phyloP scores from a whole-genome alignment of 2,888 invertebrate species.

The Syritta pipiens region DNA sequence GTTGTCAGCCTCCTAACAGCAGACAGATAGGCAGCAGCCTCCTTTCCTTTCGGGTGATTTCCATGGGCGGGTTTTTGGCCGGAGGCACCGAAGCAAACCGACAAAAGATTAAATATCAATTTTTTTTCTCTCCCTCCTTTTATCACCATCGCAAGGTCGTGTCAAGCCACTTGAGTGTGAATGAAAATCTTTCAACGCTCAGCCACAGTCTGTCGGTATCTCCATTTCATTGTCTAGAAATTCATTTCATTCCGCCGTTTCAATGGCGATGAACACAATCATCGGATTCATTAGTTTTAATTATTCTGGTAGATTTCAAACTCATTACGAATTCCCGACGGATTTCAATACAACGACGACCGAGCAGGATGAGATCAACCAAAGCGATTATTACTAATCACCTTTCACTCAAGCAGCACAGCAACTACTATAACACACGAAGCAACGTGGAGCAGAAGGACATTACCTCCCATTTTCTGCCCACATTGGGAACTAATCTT shows the following conservation, averaged over 20 bases:
- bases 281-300: slow-evolving; percentile 51
- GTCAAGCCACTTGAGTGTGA: background rate
- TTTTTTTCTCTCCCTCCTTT: slow-evolving; percentile 2
- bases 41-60: background rate
- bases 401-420: slow-evolving; percentile 41
- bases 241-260: background rate
- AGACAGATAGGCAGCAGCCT: slow-evolving; percentile 1
- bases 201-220: background rate
- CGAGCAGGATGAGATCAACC: slow-evolving; percentile 27
- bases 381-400: slow-evolving; percentile 56
- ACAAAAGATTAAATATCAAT: slow-evolving; percentile 6
- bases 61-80: background rate
- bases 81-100: background rate
- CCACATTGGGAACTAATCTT: slow-evolving; percentile 3
- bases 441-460: too few species aligned
- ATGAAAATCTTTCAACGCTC: background rate
- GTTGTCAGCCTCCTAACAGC: background rate
- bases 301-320: slow-evolving; percentile 43
- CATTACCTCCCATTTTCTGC: slow-evolving; percentile 5
- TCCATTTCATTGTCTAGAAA: slow-evolving; percentile 9
- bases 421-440: slow-evolving; percentile 21
- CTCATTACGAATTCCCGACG: slow-evolving; percentile 48
- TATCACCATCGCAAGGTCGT: background rate
- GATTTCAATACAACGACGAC: slow-evolving; percentile 11
- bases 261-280: slow-evolving; percentile 14